phyloP scores from a whole-genome alignment of 2,797 vertebrate genomes.

The Squalus acanthias region DNA sequence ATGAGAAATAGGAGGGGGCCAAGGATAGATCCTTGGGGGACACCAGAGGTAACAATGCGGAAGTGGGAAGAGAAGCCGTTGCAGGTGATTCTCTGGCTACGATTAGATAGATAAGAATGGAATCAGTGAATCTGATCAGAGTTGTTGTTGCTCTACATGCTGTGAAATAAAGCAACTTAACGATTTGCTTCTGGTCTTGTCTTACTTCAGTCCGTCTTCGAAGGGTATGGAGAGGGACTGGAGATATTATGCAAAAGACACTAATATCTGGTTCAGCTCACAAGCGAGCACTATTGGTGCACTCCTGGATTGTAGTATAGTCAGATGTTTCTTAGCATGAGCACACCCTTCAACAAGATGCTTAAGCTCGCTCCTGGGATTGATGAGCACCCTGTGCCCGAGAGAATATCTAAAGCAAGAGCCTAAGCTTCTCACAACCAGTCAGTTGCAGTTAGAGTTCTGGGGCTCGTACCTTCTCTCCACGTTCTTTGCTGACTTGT shows the following conservation, averaged over 20 bases:
- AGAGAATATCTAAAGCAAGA: background rate
- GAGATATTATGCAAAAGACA: background rate
- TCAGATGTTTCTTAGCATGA: background rate
- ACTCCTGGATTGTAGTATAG: background rate
- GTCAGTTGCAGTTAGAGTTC: background rate
- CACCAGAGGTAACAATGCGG: too few relatives aligned
- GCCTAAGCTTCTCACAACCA: background rate
- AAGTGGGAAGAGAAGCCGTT: too few relatives aligned
- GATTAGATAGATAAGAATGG: too few relatives aligned
- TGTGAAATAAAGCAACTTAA: background rate
- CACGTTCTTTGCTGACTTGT: constrained; percentile 88
- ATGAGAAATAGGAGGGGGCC: too few relatives aligned
- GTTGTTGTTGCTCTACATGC: background rate
- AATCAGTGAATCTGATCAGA: background rate
- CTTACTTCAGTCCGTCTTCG: background rate
- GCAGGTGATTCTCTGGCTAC: too few relatives aligned
- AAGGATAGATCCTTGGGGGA: too few relatives aligned
- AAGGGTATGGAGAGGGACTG: background rate
- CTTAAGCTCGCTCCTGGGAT: background rate
- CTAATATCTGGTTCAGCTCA: background rate
- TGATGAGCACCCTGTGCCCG: too few relatives aligned
- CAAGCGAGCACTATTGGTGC: background rate
- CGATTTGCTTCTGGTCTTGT: background rate
- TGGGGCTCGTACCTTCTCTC: constrained; percentile 75
- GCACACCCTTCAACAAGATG: background rate